A percentile compares a stretch with the other conserved stretches of the same genome.
These are phyloP conservation scores for Microchrysa polita DNA, from an alignment of 2,888 invertebrate genomes.

Conservation along the genomic window DNA sequence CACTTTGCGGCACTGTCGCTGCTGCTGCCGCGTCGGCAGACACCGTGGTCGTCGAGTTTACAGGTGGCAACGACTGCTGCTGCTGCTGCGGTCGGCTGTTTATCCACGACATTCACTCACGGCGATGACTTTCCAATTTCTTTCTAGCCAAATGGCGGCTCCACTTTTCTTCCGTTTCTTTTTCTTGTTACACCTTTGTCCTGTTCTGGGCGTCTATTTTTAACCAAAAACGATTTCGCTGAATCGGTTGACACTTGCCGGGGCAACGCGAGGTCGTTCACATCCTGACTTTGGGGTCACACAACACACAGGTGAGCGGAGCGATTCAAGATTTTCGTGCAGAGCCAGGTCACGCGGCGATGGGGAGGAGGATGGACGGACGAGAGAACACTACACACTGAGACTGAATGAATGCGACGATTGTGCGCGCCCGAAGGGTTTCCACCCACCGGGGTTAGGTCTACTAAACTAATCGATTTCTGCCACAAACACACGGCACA, in stretches of 20 bases:
- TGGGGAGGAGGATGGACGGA: neutral
- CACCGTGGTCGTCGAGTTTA: neutral
- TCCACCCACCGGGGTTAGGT: too few species aligned
- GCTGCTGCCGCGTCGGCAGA: conserved; percentile 14
- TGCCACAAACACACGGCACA: too few species aligned
- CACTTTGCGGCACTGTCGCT: conserved; percentile 40
- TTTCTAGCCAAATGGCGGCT: neutral
- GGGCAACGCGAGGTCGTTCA: conserved; percentile 16
- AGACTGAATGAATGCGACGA: too few species aligned
- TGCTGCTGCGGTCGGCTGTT: conserved; percentile 44
- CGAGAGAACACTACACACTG: neutral
- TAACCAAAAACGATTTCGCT: neutral
- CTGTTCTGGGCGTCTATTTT: neutral
- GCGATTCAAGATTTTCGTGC: too few species aligned
- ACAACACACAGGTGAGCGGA: neutral
- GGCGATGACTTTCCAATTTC: neutral
- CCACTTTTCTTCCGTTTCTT: too few species aligned
- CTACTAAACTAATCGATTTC: conserved; percentile 20
- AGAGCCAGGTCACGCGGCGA: conserved; percentile 8
- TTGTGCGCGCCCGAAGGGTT: too few species aligned
- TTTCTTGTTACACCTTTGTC: neutral
- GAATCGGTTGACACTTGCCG: neutral
- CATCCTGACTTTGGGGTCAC: conserved; percentile 11
- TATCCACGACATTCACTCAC: conserved; percentile 47
- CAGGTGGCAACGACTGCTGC: conserved; percentile 35